Percentiles rank a stretch among this genome's conserved stretches.
phyloP scores from a whole-genome alignment of 2,888 invertebrate genomes.

The Agrotis clavis region DNA sequence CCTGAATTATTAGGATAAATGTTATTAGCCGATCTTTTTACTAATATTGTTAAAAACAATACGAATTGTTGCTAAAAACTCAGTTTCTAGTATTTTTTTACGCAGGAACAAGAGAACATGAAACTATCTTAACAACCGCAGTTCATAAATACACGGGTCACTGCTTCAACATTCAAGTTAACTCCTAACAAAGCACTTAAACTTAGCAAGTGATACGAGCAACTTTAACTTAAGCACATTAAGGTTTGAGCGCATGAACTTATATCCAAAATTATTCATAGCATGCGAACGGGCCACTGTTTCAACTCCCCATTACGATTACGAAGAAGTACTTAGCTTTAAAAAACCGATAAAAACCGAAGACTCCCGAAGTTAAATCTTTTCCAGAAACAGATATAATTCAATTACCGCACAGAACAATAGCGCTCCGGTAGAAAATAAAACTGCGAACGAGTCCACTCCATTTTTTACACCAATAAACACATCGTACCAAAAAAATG shows the following conservation, averaged over 20 bases:
- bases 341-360: slow-evolving; percentile 44
- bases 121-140: slow-evolving; percentile 4
- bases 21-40: too few relatives aligned
- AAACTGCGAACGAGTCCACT: slow-evolving; percentile 39
- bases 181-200: slow-evolving; percentile 24
- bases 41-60: not conserved
- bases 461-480: slow-evolving; percentile 66
- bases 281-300: not conserved
- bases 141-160: slow-evolving; percentile 27
- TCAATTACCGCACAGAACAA: slow-evolving; percentile 64
- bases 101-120: not conserved
- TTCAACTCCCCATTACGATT: slow-evolving; percentile 20
- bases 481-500: slow-evolving; percentile 63
- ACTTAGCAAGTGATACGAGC: slow-evolving; percentile 28
- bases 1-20: not conserved
- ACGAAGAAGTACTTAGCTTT: slow-evolving; percentile 58
- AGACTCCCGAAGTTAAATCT: slow-evolving; percentile 30
- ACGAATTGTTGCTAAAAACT: not conserved
- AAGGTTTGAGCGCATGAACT: slow-evolving; percentile 8
- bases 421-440: slow-evolving; percentile 56
- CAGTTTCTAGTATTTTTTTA: not conserved
- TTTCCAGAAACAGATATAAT: slow-evolving; percentile 66
- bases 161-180: slow-evolving; percentile 26
- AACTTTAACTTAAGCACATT: slow-evolving; percentile 36
- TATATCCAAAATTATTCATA: slow-evolving; percentile 19